phyloP scores from a whole-genome alignment of 2,888 invertebrate genomes.

The Morinoia aosen region DNA sequence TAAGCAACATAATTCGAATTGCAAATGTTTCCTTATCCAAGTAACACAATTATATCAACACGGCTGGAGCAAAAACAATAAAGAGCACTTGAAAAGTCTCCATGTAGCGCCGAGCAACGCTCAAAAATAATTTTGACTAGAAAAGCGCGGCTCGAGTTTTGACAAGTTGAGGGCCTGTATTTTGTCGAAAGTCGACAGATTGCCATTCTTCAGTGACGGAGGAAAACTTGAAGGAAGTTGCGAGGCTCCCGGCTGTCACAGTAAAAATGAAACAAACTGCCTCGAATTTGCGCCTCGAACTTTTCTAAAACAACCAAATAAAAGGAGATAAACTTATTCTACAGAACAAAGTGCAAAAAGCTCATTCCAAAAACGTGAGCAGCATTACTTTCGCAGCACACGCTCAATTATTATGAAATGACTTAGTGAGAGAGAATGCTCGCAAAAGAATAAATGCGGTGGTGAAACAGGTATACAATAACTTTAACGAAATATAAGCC shows the following conservation, averaged over 20 bases:
- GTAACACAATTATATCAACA: not conserved
- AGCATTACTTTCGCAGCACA: not conserved
- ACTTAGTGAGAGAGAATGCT: too few relatives aligned
- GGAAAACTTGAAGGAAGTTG: not conserved
- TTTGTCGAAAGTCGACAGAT: not conserved
- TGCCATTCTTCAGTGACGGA: not conserved
- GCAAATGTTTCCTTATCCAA: not conserved
- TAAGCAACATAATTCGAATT: not conserved
- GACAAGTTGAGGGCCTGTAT: constrained; percentile 10
- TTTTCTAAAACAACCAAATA: not conserved
- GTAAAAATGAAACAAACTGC: not conserved
- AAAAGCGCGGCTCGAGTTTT: not conserved
- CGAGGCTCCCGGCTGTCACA: not conserved
- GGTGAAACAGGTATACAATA: too few relatives aligned
- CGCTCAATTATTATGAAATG: not conserved
- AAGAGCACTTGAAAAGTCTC: not conserved
- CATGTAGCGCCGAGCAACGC: not conserved
- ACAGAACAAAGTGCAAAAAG: not conserved
- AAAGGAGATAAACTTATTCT: not conserved
- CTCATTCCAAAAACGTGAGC: not conserved
- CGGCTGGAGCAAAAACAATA: not conserved
- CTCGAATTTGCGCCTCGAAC: not conserved
- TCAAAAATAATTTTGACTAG: not conserved
- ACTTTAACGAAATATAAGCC: too few relatives aligned
- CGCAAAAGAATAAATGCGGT: too few relatives aligned